These are phyloP conservation scores for Pseudococcus jackbeardsleyi DNA, from an alignment of 2,888 invertebrate genomes.

Conservation along the genomic window DNA sequence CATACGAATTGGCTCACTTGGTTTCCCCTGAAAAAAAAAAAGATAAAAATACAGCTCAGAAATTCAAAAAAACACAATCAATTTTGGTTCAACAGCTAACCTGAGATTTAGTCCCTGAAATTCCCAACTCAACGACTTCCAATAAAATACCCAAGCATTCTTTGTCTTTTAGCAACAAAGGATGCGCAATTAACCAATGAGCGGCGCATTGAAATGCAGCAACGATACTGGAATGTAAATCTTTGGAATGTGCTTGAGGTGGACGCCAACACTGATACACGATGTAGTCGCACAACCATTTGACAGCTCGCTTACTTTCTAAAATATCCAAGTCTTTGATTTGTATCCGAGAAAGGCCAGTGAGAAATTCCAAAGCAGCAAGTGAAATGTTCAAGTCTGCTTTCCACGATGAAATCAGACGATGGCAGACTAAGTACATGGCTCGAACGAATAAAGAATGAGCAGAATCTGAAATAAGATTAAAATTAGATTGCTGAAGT, in stretches of 20 bases:
- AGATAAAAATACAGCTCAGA: background rate
- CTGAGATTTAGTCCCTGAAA: slow-evolving; percentile 90
- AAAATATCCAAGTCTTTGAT: slow-evolving; percentile 78
- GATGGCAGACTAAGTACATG: slow-evolving; percentile 93
- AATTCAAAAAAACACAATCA: background rate
- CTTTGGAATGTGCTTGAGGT: slow-evolving; percentile 92
- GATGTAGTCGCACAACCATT: slow-evolving; percentile 99
- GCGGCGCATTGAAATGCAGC: slow-evolving; percentile 92
- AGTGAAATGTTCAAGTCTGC: slow-evolving; percentile 93
- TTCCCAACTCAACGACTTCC: slow-evolving; percentile 97
- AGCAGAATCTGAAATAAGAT: slow-evolving; percentile 78
- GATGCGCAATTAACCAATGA: slow-evolving; percentile 93
- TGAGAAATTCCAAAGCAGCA: slow-evolving; percentile 91
- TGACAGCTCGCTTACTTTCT: slow-evolving; percentile 92
- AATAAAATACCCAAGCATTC: slow-evolving; percentile 93
- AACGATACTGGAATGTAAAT: slow-evolving; percentile 94
- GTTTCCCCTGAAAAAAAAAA: slow-evolving; percentile 74
- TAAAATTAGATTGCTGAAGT: background rate
- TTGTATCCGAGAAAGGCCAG: slow-evolving; percentile 90
- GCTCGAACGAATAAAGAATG: slow-evolving; percentile 92
- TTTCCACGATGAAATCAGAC: slow-evolving; percentile 96
- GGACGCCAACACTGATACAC: slow-evolving; percentile 94
- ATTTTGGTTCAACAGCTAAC: slow-evolving; percentile 68
- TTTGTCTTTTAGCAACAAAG: slow-evolving; percentile 88
- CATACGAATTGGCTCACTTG: slow-evolving; percentile 89